Evolutionary conservation across 2,797 vertebrate genomes (phyloP).

Genomic region (Molossus molossus): DNA sequence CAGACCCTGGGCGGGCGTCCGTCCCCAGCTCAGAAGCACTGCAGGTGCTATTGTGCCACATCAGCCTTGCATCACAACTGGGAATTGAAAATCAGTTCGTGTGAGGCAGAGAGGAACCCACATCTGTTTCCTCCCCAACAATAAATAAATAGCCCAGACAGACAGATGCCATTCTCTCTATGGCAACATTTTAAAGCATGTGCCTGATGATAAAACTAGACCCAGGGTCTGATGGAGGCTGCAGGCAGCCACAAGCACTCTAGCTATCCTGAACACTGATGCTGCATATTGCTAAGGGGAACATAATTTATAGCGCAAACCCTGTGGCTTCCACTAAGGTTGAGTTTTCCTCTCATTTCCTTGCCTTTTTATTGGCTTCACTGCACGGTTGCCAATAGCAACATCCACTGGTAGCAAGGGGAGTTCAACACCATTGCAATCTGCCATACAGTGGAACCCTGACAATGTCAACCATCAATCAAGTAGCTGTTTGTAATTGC

Average conservation of each 20-base stretch:
- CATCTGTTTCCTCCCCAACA: slow-evolving; percentile 77
- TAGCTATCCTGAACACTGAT: slow-evolving; percentile 81
- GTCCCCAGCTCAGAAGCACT: slow-evolving; percentile 55
- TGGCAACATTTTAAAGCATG: slow-evolving; percentile 58
- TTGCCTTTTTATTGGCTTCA: slow-evolving; percentile 90
- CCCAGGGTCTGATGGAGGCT: slow-evolving; percentile 54
- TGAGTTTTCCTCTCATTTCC: slow-evolving; percentile 89
- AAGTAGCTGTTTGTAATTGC: slow-evolving; percentile 91
- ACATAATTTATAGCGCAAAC: slow-evolving; percentile 89
- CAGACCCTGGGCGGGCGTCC: slow-evolving; percentile 31
- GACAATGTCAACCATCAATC: slow-evolving; percentile 93
- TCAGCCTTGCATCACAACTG: slow-evolving; percentile 32
- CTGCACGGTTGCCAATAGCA: slow-evolving; percentile 91
- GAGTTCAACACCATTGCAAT: slow-evolving; percentile 88
- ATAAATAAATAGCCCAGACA: slow-evolving; percentile 76
- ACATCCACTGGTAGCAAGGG: slow-evolving; percentile 88
- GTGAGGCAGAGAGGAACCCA: slow-evolving; percentile 75
- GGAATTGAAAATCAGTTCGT: slow-evolving; percentile 76
- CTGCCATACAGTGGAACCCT: slow-evolving; percentile 89
- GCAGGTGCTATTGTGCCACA: slow-evolving; percentile 50
- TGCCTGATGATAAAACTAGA: slow-evolving; percentile 78
- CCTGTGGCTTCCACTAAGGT: slow-evolving; percentile 87
- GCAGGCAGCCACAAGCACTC: slow-evolving; percentile 68
- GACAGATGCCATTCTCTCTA: slow-evolving; percentile 77
- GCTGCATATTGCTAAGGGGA: slow-evolving; percentile 84